Evolutionary conservation across 2,113 vertebrate species (phyloP).

Genomic region (Malaclemys terrapin): DNA sequence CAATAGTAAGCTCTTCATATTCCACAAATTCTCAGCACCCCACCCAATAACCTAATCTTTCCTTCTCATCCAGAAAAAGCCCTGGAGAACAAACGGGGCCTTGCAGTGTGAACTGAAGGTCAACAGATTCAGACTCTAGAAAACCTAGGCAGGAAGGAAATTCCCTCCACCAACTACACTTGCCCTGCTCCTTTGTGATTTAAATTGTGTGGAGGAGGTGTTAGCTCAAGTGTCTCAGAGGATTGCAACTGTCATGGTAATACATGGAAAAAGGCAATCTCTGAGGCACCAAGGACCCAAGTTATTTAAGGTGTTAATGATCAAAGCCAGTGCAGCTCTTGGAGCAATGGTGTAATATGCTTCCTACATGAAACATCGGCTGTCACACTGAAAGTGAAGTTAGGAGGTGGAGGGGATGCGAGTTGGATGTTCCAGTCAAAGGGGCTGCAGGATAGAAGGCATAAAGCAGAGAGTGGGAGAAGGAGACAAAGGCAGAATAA

Average conservation of each 20-base stretch:
- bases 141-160: background rate
- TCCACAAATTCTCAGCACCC: background rate
- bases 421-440: background rate
- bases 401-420: background rate
- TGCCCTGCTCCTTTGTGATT: background rate
- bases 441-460: background rate
- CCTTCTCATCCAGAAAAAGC: background rate
- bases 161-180: background rate
- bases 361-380: background rate
- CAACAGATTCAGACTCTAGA: background rate
- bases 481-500: background rate
- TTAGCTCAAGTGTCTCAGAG: background rate
- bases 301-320: background rate
- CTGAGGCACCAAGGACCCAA: background rate
- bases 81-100: background rate
- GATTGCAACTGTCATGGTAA: background rate
- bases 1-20: background rate
- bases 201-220: background rate
- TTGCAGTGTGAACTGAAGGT: background rate
- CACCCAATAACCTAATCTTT: background rate
- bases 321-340: background rate
- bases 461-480: background rate
- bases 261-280: background rate
- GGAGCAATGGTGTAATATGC: fast-evolving
- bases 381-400: background rate